These are phyloP conservation scores for Aegotheles bennettii DNA, from an alignment of 2,113 vertebrate genomes.

Conservation along the genomic window DNA sequence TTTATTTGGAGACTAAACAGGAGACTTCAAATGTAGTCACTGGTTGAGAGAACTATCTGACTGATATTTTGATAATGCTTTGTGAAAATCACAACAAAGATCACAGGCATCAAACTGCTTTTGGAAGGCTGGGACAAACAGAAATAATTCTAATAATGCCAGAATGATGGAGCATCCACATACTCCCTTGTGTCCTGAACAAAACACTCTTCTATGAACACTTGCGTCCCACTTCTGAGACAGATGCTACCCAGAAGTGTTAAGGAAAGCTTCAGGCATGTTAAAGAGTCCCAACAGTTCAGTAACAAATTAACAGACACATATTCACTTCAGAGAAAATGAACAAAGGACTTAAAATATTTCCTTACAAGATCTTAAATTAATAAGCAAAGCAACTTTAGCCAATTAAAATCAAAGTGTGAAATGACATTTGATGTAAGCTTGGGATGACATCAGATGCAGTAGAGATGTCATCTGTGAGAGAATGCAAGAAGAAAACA, in stretches of 20 bases:
- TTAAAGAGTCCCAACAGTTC: not conserved
- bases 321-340: not conserved
- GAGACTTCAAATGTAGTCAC: not conserved
- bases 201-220: not conserved
- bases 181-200: not conserved
- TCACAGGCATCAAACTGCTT: not conserved
- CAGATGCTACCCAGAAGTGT: not conserved
- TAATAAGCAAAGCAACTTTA: not conserved
- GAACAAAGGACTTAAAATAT: not conserved
- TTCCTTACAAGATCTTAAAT: not conserved
- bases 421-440: not conserved
- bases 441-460: not conserved
- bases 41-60: not conserved
- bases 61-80: not conserved
- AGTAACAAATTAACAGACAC: not conserved
- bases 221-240: not conserved
- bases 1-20: not conserved
- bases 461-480: not conserved
- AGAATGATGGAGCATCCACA: not conserved
- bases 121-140: not conserved
- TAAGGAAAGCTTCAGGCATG: not conserved
- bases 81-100: not conserved
- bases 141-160: not conserved
- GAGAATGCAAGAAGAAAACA: not conserved
- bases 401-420: not conserved